These are phyloP conservation scores for Zaprionus davidi DNA, from an alignment of 1,140 invertebrate species.

Conservation along the genomic window DNA sequence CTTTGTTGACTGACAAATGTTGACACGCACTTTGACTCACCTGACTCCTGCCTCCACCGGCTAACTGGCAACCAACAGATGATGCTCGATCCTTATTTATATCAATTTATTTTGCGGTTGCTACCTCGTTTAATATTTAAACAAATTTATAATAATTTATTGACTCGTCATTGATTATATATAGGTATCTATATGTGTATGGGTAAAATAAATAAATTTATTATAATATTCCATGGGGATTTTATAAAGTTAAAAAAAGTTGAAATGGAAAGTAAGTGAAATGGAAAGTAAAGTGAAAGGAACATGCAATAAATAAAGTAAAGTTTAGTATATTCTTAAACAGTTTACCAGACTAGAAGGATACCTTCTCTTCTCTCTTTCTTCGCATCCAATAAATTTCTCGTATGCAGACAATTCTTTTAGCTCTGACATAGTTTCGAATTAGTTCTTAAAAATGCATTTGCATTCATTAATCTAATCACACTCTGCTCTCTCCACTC, in stretches of 20 bases:
- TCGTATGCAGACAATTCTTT: not conserved
- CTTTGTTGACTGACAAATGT: constrained; percentile 40
- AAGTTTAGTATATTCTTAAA: too few relatives aligned
- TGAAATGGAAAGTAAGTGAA: not conserved
- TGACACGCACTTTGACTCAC: constrained; percentile 16
- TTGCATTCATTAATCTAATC: constrained; percentile 1
- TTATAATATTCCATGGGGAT: not conserved
- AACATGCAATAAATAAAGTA: not conserved
- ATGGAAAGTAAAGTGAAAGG: too few relatives aligned
- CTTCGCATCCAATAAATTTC: not conserved
- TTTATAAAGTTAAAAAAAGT: not conserved
- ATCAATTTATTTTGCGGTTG: constrained; percentile 30
- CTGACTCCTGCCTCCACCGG: too few relatives aligned
- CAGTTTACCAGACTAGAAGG: too few relatives aligned
- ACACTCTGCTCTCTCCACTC: not conserved
- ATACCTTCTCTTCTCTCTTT: not conserved
- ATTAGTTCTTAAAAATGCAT: constrained; percentile 8
- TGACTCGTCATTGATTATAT: constrained; percentile 21
- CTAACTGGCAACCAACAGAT: not conserved
- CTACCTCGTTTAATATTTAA: not conserved
- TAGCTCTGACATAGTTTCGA: not conserved
- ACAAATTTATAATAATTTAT: constrained; percentile 50
- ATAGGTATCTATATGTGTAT: not conserved
- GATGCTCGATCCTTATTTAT: constrained; percentile 37
- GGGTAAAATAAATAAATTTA: not conserved